Percentiles rank a stretch among this genome's conserved stretches.
Conservation (phyloP, 2,113 vertebrate genomes). For the Entosphenus tridentatus region DNA sequence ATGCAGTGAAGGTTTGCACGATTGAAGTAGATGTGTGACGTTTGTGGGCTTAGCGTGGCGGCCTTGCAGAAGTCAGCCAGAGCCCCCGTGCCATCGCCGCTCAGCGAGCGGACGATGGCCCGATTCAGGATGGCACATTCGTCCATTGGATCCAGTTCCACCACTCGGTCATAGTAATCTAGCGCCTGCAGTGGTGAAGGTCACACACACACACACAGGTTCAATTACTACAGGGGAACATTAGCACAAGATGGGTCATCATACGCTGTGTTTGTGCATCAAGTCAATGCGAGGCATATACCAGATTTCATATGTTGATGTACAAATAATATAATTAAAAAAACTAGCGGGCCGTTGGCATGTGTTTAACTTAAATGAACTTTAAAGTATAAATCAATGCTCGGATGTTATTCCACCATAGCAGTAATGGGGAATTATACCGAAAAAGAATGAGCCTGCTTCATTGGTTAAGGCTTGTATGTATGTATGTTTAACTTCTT, state of each 20-base stretch:
- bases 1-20: conserved; percentile 22
- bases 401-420: too few relatives aligned
- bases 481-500: too few relatives aligned
- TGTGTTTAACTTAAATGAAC: background rate
- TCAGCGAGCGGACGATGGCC: conserved; percentile 24
- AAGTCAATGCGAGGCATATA: background rate
- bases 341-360: background rate
- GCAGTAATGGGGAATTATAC: too few relatives aligned
- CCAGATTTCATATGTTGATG: background rate
- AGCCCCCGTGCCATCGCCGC: conserved; percentile 26
- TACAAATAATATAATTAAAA: background rate
- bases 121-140: conserved; percentile 28
- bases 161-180: conserved; percentile 27
- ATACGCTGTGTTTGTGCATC: background rate
- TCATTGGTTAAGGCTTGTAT: too few relatives aligned
- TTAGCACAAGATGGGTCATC: background rate
- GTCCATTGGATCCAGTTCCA: conserved; percentile 25
- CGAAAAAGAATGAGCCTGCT: too few relatives aligned
- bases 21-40: conserved; percentile 27
- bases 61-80: conserved; percentile 28
- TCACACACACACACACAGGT: background rate
- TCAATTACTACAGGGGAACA: background rate
- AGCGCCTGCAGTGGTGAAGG: conserved; percentile 19
- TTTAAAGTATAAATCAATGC: too few relatives aligned
- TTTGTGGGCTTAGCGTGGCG: conserved; percentile 20